Conservation (phyloP, 2,113 vertebrate genomes). For the Gymnogyps californianus region DNA sequence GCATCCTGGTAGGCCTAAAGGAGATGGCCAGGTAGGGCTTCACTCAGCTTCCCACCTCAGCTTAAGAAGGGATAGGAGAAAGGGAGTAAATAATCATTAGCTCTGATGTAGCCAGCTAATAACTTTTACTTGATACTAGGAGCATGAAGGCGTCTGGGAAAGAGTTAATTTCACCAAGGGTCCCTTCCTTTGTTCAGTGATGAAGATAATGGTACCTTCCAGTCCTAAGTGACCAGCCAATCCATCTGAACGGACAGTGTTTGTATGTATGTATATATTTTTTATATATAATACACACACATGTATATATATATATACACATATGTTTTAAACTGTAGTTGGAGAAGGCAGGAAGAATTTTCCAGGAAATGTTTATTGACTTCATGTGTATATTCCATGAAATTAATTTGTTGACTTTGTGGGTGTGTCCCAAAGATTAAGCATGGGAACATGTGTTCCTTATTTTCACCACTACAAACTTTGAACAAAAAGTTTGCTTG, state of each 20-base stretch:
- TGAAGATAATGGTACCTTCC: background rate
- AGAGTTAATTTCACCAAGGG: background rate
- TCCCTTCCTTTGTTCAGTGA: background rate
- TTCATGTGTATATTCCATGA: background rate
- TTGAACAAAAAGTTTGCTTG: background rate
- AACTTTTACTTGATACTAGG: background rate
- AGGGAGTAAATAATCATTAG: background rate
- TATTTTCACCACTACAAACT: background rate
- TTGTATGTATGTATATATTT: background rate
- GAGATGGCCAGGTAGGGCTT: background rate
- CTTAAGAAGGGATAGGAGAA: background rate
- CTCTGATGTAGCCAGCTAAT: background rate
- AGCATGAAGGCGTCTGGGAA: background rate
- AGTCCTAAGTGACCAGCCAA: background rate
- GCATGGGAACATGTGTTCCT: background rate
- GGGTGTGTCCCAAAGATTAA: background rate
- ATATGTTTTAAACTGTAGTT: background rate
- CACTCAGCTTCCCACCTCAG: background rate
- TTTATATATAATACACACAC: fast-evolving
- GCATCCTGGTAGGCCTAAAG: background rate
- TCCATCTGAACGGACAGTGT: background rate
- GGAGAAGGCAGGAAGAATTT: background rate
- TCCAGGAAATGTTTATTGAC: background rate
- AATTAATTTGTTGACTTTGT: background rate
- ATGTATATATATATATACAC: too few species aligned